A percentile compares a stretch with the other conserved stretches of the same genome.
Evolutionary conservation across 2,888 invertebrate species (phyloP).

Genomic region (Pyrocoelia pectoralis): DNA sequence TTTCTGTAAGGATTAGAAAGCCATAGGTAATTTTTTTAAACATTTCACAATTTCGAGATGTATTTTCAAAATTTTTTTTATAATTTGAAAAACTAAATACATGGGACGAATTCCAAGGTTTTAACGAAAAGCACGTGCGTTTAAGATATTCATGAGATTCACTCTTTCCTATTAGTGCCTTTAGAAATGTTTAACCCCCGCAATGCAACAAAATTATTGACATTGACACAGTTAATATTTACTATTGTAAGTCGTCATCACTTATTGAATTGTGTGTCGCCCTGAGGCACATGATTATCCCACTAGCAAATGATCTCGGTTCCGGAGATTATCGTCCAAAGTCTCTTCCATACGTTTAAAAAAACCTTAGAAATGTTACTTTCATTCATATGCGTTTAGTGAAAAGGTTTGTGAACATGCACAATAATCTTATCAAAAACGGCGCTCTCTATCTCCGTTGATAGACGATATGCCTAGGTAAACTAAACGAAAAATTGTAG

Average conservation of each 20-base stretch:
- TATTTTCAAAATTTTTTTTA: not conserved
- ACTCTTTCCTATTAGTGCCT: not conserved
- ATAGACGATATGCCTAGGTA: constrained; percentile 8
- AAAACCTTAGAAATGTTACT: constrained; percentile 21
- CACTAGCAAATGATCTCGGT: constrained; percentile 30
- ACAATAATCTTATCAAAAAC: constrained; percentile 20
- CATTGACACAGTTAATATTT: constrained; percentile 31
- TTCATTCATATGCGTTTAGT: constrained; percentile 10
- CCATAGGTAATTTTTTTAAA: not conserved
- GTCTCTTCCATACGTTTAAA: constrained; percentile 20
- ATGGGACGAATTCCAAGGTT: constrained; percentile 3
- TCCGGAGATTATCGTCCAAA: constrained; percentile 34
- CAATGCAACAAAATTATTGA: constrained; percentile 8
- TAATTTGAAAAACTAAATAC: not conserved
- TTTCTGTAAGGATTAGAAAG: not conserved
- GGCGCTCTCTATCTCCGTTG: constrained; percentile 15
- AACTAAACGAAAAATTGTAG: constrained; percentile 3
- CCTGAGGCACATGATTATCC: constrained; percentile 30
- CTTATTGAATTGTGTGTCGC: constrained; percentile 33
- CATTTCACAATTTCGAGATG: not conserved
- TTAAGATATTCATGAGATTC: too few species aligned
- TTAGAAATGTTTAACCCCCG: not conserved
- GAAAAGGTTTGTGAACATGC: constrained; percentile 2
- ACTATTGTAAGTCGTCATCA: constrained; percentile 27
- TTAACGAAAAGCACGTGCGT: not conserved